A percentile compares a stretch with the other conserved stretches of the same genome.
Conservation (phyloP, 2,113 vertebrate genomes). For the Coregonus clupeaformis region DNA sequence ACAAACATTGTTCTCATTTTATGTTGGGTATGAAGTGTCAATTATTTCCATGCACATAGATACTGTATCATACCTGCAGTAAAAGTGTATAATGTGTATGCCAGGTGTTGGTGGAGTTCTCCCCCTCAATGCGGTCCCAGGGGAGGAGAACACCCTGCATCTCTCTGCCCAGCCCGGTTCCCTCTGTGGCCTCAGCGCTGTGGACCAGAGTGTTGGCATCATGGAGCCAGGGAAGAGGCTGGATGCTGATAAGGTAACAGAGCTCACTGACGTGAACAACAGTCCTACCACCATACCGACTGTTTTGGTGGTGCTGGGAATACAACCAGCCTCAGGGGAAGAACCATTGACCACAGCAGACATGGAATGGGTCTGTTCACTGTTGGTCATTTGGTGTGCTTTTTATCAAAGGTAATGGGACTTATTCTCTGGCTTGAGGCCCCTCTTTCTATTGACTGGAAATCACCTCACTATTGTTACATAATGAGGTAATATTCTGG, state of each 20-base stretch:
- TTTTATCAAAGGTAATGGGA: no score
- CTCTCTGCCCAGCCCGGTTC: conserved; percentile 76
- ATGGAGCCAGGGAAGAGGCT: conserved; percentile 75
- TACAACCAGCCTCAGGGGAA: not conserved
- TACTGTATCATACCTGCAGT: no score
- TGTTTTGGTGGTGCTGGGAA: not conserved
- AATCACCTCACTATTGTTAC: no score
- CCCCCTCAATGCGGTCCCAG: conserved; percentile 69
- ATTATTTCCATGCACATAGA: no score
- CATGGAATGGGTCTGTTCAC: not conserved
- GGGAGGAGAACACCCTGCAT: conserved; percentile 55
- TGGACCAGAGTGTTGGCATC: conserved; percentile 82
- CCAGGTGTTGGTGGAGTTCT: conserved; percentile 77
- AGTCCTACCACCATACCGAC: not conserved
- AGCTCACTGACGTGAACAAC: not conserved
- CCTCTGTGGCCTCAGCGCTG: conserved; percentile 78
- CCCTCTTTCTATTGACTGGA: no score
- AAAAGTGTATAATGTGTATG: not conserved
- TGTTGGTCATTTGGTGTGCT: no score
- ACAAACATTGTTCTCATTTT: no score
- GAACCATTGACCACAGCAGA: not conserved
- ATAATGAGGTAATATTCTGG: no score
- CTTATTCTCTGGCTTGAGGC: no score
- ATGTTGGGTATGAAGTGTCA: no score
- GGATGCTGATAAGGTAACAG: conserved; percentile 45